A percentile compares a stretch with the other conserved stretches of the same genome.
Conservation (phyloP, 2,113 vertebrate species). For the Coryphaenoides rupestris region DNA sequence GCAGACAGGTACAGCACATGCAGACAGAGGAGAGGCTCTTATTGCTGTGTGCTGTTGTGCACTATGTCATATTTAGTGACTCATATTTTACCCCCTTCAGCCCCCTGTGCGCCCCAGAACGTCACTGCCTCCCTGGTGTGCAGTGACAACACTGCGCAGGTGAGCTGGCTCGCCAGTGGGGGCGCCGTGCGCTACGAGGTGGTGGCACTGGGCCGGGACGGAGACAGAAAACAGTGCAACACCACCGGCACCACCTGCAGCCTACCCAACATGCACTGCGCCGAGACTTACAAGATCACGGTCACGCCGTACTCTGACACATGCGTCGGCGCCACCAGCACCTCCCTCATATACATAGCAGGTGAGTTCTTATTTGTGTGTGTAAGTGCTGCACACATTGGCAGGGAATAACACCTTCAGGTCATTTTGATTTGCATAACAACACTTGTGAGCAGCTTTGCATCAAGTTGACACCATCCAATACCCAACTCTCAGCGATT, state of each 20-base stretch:
- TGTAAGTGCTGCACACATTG: too few species aligned
- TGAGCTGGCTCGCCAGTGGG: slow-evolving; percentile 62
- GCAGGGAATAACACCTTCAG: too few species aligned
- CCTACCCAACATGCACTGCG: slow-evolving; percentile 64
- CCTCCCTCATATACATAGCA: slow-evolving; percentile 39
- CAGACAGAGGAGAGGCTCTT: too few species aligned
- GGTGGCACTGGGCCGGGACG: slow-evolving; percentile 41
- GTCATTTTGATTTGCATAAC: too few species aligned
- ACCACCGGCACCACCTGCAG: slow-evolving; percentile 49
- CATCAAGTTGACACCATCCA: too few species aligned
- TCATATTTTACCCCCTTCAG: slow-evolving; percentile 46
- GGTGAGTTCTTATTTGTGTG: slow-evolving; percentile 40
- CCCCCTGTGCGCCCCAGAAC: slow-evolving; percentile 69
- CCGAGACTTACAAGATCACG: slow-evolving; percentile 59
- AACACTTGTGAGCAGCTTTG: too few species aligned
- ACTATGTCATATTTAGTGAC: neutral
- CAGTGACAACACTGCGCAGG: slow-evolving; percentile 51
- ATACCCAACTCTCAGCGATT: too few species aligned
- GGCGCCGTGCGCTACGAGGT: slow-evolving; percentile 56
- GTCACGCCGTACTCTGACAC: slow-evolving; percentile 52
- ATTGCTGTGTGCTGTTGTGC: too few species aligned
- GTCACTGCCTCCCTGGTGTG: slow-evolving; percentile 64
- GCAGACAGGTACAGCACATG: too few species aligned
- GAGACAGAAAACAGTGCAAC: slow-evolving; percentile 47
- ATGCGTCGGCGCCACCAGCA: slow-evolving; percentile 54